These are phyloP conservation scores for Formica selysi DNA, from an alignment of 1,140 invertebrate species.

Conservation along the genomic window DNA sequence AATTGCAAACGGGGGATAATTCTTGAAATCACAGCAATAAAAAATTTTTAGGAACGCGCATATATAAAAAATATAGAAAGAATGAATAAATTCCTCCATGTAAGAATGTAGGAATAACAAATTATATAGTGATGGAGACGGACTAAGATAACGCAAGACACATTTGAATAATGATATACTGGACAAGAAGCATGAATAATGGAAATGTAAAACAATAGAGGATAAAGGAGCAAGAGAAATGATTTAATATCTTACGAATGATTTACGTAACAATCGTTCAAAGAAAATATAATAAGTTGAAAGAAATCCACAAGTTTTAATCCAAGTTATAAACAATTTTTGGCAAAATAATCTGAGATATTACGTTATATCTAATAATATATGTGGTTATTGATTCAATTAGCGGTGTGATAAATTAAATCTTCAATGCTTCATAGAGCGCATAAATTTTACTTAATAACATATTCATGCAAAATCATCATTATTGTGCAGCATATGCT, in stretches of 20 bases:
- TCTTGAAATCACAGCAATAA: not conserved
- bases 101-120: slow-evolving; percentile 51
- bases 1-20: not conserved
- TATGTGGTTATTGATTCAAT: not conserved
- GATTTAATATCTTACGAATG: slow-evolving; percentile 54
- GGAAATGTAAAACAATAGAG: slow-evolving; percentile 64
- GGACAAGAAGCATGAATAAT: slow-evolving; percentile 61
- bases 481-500: not conserved
- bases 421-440: not conserved
- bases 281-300: not conserved
- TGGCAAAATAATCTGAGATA: not conserved
- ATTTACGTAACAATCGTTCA: slow-evolving; percentile 47
- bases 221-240: slow-evolving; percentile 37
- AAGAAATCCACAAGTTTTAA: not conserved
- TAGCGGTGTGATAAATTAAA: not conserved
- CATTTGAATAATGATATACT: slow-evolving; percentile 65
- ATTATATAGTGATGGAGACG: slow-evolving; percentile 37
- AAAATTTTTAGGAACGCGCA: not conserved
- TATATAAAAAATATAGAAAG: not conserved
- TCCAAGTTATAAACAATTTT: not conserved
- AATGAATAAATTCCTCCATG: not conserved
- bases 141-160: slow-evolving; percentile 55
- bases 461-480: not conserved
- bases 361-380: not conserved
- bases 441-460: not conserved